phyloP scores from a whole-genome alignment of 2,113 vertebrate genomes.

The Myotis brandtii region DNA sequence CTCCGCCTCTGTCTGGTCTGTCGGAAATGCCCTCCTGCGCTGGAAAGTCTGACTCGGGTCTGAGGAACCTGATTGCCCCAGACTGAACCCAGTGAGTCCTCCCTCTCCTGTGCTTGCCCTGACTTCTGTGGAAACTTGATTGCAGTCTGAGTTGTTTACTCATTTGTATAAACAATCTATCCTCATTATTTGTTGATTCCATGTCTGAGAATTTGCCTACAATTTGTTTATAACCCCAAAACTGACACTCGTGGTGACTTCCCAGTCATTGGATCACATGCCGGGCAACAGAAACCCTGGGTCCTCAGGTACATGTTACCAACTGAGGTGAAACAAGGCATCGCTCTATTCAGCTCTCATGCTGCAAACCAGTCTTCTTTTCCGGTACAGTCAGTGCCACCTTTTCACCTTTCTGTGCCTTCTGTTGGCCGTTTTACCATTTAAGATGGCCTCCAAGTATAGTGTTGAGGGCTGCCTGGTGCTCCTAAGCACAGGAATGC shows the following conservation, averaged over 20 bases:
- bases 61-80: not conserved
- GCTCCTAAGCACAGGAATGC: not conserved
- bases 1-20: not conserved
- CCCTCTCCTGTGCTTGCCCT: not conserved
- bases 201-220: not conserved
- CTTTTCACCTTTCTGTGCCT: not conserved
- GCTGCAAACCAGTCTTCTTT: not conserved
- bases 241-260: not conserved
- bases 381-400: not conserved
- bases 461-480: not conserved
- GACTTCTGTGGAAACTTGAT: not conserved
- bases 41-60: not conserved
- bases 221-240: not conserved
- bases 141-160: not conserved
- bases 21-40: not conserved
- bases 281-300: not conserved
- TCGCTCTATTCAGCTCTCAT: not conserved
- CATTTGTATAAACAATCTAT: not conserved
- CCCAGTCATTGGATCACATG: not conserved
- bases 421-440: not conserved
- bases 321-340: not conserved
- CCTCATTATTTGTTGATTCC: not conserved
- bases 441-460: not conserved
- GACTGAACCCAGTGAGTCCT: not conserved
- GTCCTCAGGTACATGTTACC: not conserved